Evolutionary conservation across 2,113 vertebrate genomes (phyloP), one percentile per base, ranked within the genome.

Genomic region (Setophaga petechia): DNA sequence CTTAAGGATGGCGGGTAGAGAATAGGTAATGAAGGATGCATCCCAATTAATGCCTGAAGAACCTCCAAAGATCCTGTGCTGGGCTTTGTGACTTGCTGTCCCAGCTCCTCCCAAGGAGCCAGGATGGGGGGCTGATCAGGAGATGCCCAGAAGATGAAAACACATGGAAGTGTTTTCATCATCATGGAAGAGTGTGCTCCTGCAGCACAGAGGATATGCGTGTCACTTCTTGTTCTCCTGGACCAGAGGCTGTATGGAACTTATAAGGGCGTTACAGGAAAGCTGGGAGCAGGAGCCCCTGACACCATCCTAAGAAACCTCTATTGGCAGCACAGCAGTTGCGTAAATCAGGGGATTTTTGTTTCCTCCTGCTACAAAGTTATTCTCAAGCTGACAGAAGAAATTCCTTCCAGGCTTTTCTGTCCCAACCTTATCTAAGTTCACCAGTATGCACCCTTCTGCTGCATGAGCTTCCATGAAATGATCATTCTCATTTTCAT

Each of bases 181-280:
- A 11, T 51, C 49, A 25, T 25, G 49, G 49, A 15, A 27, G 49
- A 71, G 4, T 43, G 39, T 35, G 30, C 12, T 79, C 58, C 49
- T 65, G 35, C 30, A 58, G 46, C 2, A 1, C 0, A 0, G 41
- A 76, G 11, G 10, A 18, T 31, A 15, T 8, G 1, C 18, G 5
- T 39, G 10, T 71, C 76, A 12, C 8, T 49, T 52, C 57, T 69
- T 65, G 31, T 20, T 37, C 23, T 8, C 63, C 3, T 1, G 1
- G 13, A 73, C 21, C 24, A 58, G 19, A 74, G 39, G 37, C 46
- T 69, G 22, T 30, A 28, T 0, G 0, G 41, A 11, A 57, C 58
- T 49, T 37, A 61, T 2, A 27, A 3, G 3, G 24, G 16, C 5
- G 16, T 59, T 75, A 63, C 31, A 73, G 33, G 31, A 79, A 90